Evolutionary conservation across 2,113 vertebrate species (phyloP).

Genomic region (Anolis sagrei): DNA sequence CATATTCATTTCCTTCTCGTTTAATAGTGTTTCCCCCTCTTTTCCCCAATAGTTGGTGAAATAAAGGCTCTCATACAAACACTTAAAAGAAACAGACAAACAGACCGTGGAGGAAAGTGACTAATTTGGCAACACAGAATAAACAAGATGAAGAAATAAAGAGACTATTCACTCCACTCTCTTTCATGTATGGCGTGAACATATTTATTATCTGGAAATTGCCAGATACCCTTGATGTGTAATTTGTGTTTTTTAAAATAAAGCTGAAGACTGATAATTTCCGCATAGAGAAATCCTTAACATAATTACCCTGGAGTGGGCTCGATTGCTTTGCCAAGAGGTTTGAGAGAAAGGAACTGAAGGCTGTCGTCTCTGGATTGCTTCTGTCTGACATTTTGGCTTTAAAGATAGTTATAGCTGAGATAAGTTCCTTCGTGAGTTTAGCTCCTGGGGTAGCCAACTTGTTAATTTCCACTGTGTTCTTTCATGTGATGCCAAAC

Average conservation of each 20-base stretch:
- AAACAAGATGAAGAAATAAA: slow-evolving; percentile 10
- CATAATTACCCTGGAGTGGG: neutral
- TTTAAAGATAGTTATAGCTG: neutral
- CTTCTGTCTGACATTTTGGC: neutral
- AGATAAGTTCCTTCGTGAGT: neutral
- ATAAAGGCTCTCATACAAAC: neutral
- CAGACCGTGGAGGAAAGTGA: neutral
- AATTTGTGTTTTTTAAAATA: neutral
- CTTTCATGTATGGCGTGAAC: neutral
- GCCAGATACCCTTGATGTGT: neutral
- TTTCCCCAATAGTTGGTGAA: neutral
- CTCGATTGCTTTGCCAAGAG: neutral
- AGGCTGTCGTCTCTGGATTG: neutral
- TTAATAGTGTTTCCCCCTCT: neutral
- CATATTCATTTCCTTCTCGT: neutral
- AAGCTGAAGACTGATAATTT: neutral
- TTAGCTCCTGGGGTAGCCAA: neutral
- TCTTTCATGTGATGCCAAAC: neutral
- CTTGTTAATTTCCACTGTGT: neutral
- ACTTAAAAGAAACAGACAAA: neutral
- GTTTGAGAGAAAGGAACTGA: neutral
- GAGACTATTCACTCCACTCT: neutral
- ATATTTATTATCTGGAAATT: neutral
- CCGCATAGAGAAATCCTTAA: neutral
- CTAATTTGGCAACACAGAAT: neutral